A percentile compares a stretch with the other conserved stretches of the same genome.
These are phyloP conservation scores for Halyomorpha halys DNA, from an alignment of 1,140 invertebrate species.

Conservation along the genomic window DNA sequence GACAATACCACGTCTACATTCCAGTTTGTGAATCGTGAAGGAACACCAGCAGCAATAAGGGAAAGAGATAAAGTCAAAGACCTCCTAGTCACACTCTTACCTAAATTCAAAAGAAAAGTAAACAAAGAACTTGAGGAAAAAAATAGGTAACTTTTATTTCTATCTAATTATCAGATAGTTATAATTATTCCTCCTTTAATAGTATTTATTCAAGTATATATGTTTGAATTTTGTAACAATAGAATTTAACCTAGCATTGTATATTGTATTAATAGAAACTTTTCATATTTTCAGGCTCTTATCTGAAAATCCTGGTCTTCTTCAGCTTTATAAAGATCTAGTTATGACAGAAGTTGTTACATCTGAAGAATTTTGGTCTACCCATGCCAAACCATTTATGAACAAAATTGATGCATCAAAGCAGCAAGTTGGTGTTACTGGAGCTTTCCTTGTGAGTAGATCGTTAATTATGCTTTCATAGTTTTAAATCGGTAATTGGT, in stretches of 20 bases:
- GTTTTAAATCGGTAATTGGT: no score
- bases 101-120: conserved; percentile 90
- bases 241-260: no score
- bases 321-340: conserved; percentile 83
- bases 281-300: conserved; percentile 59
- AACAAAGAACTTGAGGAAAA: conserved; percentile 89
- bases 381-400: conserved; percentile 67
- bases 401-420: conserved; percentile 56
- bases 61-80: conserved; percentile 93
- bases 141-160: conserved; percentile 41
- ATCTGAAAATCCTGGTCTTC: conserved; percentile 69
- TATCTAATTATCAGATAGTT: not conserved
- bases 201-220: no score
- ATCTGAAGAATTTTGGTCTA: conserved; percentile 93
- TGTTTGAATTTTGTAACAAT: no score
- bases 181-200: no score
- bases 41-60: conserved; percentile 67
- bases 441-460: conserved; percentile 57
- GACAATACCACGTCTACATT: conserved; percentile 92
- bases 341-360: conserved; percentile 88
- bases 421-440: conserved; percentile 82
- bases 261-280: no score
- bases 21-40: conserved; percentile 88
- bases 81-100: conserved; percentile 76
- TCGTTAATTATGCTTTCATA: not conserved